A percentile compares a stretch with the other conserved stretches of the same genome.
These are phyloP conservation scores for Drosophila paucipuncta DNA, from an alignment of 2,888 invertebrate genomes.

Conservation along the genomic window DNA sequence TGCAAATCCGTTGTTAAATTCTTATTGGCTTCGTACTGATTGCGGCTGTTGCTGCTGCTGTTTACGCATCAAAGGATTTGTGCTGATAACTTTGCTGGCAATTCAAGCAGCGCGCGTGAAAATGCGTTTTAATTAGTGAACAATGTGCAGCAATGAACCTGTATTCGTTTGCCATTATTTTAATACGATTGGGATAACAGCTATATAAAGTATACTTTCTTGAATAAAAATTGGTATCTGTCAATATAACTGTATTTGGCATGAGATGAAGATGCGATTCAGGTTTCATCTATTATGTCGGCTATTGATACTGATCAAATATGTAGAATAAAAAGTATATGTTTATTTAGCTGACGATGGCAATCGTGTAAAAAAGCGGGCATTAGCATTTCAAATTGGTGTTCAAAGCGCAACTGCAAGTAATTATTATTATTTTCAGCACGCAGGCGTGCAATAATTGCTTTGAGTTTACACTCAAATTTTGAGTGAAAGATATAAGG, in stretches of 20 bases:
- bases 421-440: neutral
- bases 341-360: neutral
- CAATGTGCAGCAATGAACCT: neutral
- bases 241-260: neutral
- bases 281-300: neutral
- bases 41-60: conserved; percentile 3
- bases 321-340: neutral
- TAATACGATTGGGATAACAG: neutral
- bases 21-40: conserved; percentile 13
- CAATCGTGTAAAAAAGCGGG: neutral
- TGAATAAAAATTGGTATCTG: neutral
- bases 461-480: conserved; percentile 26
- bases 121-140: conserved; percentile 16
- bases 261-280: neutral
- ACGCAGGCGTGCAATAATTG: conserved; percentile 15
- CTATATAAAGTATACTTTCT: neutral
- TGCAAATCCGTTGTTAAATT: conserved; percentile 4
- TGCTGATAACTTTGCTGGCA: neutral
- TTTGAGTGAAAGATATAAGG: conserved; percentile 29
- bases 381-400: neutral
- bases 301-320: neutral
- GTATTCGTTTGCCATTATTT: neutral
- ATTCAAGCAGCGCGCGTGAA: conserved; percentile 42
- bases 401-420: neutral
- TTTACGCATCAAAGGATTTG: conserved; percentile 3